Evolutionary conservation across 2,888 invertebrate genomes (phyloP), one percentile per base, ranked within the genome.

Genomic region (Zaprionus lineosus): DNA sequence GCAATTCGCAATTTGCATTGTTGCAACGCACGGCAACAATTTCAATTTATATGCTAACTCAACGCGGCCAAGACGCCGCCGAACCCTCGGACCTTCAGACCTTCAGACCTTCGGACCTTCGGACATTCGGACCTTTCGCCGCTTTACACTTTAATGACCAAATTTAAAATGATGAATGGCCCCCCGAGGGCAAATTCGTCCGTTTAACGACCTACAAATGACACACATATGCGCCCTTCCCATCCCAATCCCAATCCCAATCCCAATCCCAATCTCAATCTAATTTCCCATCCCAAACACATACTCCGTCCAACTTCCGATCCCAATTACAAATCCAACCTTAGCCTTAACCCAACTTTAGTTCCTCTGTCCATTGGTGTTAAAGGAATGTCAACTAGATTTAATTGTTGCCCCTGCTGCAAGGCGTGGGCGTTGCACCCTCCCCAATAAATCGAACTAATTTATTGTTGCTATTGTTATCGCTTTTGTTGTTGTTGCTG

Each of bases 1-100:
- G 44, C 43, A 33, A 8, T 16, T 16, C 28, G 21, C 29, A 64
- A 79, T 81, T 69, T 77, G 74, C 77, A 76, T 76, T 69, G 72
- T 47, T 61, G 75, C 72, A 57, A 50, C 48, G 8, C 12, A 14
- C 34, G 24, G 41, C 28, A 50, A 53, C 50, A 53, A 55, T 63
- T 64, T 46, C 58, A 74, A 77, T 77, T 74, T 81, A 70, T 65
- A 76, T 76, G 82, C 76, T 68, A 77, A 75, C 36, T 55, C 47
- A 50, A 44, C 61, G 58, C 53, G 7, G 7, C 21, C 19, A 36
- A 33, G 28, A 33, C 41, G 47, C 12, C 21, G 4, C 26, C 36
- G 29, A 26, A 9, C n/a, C n/a, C n/a, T n/a, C n/a, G n/a, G n/a
- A n/a, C n/a, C n/a, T n/a, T n/a, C n/a, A n/a, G n/a, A n/a, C n/a